Conservation (phyloP, 1,140 invertebrate genomes). For the Chymomyza costata region DNA sequence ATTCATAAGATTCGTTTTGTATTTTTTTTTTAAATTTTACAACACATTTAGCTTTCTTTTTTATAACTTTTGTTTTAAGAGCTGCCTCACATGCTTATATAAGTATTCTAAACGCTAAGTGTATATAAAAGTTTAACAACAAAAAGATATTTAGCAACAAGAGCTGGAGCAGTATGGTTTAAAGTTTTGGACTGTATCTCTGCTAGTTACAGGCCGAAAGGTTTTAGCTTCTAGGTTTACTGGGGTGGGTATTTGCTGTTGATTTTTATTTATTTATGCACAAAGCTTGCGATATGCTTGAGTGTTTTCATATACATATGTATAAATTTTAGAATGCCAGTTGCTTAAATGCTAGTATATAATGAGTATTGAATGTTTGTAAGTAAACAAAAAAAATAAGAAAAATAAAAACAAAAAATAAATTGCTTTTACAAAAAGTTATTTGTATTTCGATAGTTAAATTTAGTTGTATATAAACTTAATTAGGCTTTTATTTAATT, state of each 20-base stretch:
- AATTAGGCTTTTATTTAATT: conserved; percentile 36
- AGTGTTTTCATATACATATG: conserved; percentile 49
- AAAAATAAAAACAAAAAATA: conserved; percentile 23
- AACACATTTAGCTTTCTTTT: conserved; percentile 25
- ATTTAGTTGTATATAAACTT: conserved; percentile 53
- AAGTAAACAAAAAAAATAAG: conserved; percentile 26
- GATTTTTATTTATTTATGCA: conserved; percentile 32
- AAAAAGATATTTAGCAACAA: conserved; percentile 32
- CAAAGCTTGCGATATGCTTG: conserved; percentile 65
- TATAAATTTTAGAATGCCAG: conserved; percentile 20
- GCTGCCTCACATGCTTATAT: conserved; percentile 18
- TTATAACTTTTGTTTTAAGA: conserved; percentile 16
- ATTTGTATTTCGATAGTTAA: conserved; percentile 52
- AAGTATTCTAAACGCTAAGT: conserved; percentile 3
- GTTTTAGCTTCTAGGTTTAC: too few species aligned
- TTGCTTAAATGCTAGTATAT: conserved; percentile 41
- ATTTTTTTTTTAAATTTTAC: conserved; percentile 28
- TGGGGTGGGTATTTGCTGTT: conserved; percentile 23
- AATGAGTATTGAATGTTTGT: too few species aligned
- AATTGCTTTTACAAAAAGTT: conserved; percentile 55
- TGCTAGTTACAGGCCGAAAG: too few species aligned
- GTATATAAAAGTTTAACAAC: conserved; percentile 47
- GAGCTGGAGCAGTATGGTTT: too few species aligned
- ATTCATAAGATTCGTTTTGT: conserved; percentile 74
- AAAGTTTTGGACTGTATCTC: too few species aligned